Conservation (phyloP, 92 coral and sea anemone genomes). For the Anthopleura xanthogrammica region DNA sequence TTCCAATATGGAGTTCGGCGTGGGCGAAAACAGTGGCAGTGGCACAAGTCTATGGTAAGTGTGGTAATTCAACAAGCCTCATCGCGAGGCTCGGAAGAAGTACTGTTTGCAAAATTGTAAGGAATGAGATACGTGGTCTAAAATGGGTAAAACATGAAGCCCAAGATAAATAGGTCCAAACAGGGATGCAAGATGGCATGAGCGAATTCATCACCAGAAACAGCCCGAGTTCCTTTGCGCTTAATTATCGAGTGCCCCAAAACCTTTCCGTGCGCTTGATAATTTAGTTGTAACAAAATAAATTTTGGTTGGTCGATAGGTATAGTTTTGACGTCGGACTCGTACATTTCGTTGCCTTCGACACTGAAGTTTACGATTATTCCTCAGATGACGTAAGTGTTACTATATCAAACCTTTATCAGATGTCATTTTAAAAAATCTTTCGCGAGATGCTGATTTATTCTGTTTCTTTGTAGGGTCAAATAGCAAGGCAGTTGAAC, state of each 20-base stretch:
- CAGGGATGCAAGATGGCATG: no score
- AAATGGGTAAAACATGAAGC: no score
- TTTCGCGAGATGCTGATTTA: background rate
- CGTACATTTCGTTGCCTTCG: conserved; percentile 83
- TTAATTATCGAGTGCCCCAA: no score
- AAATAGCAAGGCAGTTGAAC: conserved; percentile 76
- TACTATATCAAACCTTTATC: background rate
- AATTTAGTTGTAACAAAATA: no score
- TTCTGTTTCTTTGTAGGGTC: conserved; percentile 49
- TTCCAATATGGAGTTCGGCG: conserved; percentile 75
- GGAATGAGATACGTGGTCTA: background rate
- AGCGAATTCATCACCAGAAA: no score
- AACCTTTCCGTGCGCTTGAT: no score
- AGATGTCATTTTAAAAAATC: background rate
- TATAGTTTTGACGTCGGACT: conserved; percentile 82
- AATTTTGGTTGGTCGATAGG: conserved; percentile 40
- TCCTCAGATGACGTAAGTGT: conserved; percentile 60
- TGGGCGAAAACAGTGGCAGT: conserved; percentile 74
- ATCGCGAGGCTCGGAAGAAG: no score
- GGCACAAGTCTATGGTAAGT: conserved; percentile 76
- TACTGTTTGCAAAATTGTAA: no score
- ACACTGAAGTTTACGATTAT: conserved; percentile 78
- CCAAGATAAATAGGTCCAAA: no score
- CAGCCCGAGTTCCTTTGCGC: no score
- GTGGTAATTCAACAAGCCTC: background rate